phyloP scores from a whole-genome alignment of 2,797 vertebrate species.

The Pterois miles region DNA sequence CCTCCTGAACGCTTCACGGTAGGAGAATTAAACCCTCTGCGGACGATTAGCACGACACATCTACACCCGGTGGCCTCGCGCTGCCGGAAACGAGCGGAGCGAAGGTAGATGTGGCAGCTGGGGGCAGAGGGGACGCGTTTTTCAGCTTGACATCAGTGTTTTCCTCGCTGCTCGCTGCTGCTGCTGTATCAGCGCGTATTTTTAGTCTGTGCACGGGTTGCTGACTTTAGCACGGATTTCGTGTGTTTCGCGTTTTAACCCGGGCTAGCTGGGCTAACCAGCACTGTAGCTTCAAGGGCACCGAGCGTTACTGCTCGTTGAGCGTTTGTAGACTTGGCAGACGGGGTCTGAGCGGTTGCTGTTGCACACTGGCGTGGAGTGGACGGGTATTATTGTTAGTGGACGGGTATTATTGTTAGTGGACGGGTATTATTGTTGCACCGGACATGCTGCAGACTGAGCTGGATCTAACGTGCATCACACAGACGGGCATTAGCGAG shows the following conservation, averaged over 20 bases:
- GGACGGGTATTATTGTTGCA: constrained; percentile 8
- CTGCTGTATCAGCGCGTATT: too few relatives aligned
- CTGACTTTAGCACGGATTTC: neutral
- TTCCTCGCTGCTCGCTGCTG: constrained; percentile 5
- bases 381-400: constrained; percentile 10
- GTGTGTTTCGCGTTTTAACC: neutral
- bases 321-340: constrained; percentile 5
- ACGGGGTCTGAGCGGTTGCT: too few relatives aligned
- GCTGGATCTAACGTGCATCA: constrained; percentile 28
- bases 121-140: constrained; percentile 18
- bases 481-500: constrained; percentile 17
- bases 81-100: constrained; percentile 1
- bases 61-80: neutral
- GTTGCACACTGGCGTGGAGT: too few relatives aligned
- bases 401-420: constrained; percentile 10
- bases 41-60: neutral
- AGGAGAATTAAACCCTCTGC: constrained; percentile 23
- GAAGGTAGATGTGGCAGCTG: constrained; percentile 22
- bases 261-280: neutral
- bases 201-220: neutral
- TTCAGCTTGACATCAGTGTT: constrained; percentile 65
- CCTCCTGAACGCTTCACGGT: constrained; percentile 78
- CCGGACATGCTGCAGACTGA: constrained; percentile 19
- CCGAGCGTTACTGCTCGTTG: constrained; percentile 39
- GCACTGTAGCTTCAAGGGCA: constrained; percentile 42